Percentiles rank a stretch among this genome's conserved stretches.
Conservation (phyloP, 2,797 vertebrate species). For the Streptopelia turtur region DNA sequence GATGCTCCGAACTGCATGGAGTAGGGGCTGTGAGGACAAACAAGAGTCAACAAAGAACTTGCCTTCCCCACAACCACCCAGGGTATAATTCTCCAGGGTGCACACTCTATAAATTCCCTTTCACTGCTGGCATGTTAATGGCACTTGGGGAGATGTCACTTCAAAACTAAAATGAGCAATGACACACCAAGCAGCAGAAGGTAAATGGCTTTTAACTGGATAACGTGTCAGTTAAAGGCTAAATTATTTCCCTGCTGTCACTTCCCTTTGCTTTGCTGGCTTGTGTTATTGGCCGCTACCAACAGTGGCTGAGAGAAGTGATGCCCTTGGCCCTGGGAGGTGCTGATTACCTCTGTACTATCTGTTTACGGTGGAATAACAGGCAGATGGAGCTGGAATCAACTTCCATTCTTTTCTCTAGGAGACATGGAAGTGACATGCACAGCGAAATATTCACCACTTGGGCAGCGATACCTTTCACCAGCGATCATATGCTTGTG, state of each 20-base stretch:
- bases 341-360: not conserved
- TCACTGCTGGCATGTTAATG: conserved; percentile 3
- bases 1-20: not conserved
- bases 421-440: not conserved
- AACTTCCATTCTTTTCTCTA: not conserved
- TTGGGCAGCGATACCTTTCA: fast-evolving
- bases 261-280: conserved; percentile 42
- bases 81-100: conserved; percentile 8
- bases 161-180: conserved; percentile 63
- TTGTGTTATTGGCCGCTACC: conserved; percentile 24
- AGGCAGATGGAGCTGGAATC: not conserved
- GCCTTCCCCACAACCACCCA: not conserved
- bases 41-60: not conserved
- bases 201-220: conserved; percentile 77
- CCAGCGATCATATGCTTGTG: not conserved
- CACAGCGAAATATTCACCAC: not conserved
- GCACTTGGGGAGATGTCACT: conserved; percentile 64
- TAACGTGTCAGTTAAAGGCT: conserved; percentile 71
- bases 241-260: conserved; percentile 75
- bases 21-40: not conserved
- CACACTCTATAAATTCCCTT: not conserved
- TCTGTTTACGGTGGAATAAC: not conserved
- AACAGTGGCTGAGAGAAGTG: conserved; percentile 13
- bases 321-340: conserved; percentile 55
- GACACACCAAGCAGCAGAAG: conserved; percentile 67